phyloP scores from a whole-genome alignment of 2,797 vertebrate genomes.

The Fundulus diaphanus region DNA sequence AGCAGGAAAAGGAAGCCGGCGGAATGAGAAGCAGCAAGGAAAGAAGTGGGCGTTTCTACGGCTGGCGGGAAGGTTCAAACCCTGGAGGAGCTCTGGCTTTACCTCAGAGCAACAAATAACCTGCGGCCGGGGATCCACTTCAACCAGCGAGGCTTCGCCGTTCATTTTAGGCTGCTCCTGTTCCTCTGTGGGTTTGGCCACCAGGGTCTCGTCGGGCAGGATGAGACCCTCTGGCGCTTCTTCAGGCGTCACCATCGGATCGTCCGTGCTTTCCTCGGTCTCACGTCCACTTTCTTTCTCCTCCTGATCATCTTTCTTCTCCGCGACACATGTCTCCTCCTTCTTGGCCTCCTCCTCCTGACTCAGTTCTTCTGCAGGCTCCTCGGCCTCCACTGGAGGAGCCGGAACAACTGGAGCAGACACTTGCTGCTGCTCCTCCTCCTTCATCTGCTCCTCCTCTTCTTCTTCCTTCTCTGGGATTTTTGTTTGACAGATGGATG shows the following conservation, averaged over 20 bases:
- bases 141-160: conserved; percentile 87
- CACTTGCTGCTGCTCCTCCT: neutral
- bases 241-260: conserved; percentile 57
- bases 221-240: conserved; percentile 74
- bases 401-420: conserved; percentile 31
- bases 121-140: conserved; percentile 88
- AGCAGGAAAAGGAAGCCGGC: conserved; percentile 78
- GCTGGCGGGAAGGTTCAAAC: conserved; percentile 59
- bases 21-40: conserved; percentile 69
- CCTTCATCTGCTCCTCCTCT: conserved; percentile 39
- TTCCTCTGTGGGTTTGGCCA: conserved; percentile 67
- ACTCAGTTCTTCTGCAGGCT: conserved; percentile 26
- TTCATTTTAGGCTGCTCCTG: conserved; percentile 88
- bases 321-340: conserved; percentile 20
- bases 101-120: conserved; percentile 99
- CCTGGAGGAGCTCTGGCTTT: conserved; percentile 81
- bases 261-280: conserved; percentile 68
- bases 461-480: conserved; percentile 83
- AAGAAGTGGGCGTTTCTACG: conserved; percentile 62
- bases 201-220: conserved; percentile 58
- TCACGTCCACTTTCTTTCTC: conserved; percentile 44
- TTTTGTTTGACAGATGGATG: conserved; percentile 78
- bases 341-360: conserved; percentile 18
- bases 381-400: conserved; percentile 16
- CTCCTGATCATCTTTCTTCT: neutral